Conservation (phyloP, 64 coral and sea anemone species). For the Porites lutea region DNA sequence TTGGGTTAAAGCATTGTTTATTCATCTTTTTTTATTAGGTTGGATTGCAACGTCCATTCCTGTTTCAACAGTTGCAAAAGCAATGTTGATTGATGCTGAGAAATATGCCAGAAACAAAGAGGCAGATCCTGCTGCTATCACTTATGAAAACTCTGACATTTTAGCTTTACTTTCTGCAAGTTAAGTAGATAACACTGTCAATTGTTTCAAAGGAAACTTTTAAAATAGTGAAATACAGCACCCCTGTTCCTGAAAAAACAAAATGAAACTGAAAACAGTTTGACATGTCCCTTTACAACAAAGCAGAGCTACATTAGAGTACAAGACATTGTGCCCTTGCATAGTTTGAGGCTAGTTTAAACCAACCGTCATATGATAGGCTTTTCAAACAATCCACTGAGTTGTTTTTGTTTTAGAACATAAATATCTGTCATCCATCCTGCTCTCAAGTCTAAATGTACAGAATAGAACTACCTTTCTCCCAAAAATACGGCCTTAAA, state of each 20-base stretch:
- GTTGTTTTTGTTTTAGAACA: too few species aligned
- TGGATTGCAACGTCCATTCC: conserved; percentile 62
- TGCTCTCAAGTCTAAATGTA: too few species aligned
- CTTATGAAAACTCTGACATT: conserved; percentile 53
- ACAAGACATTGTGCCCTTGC: conserved; percentile 29
- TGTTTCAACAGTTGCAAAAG: conserved; percentile 73
- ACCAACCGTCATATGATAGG: too few species aligned
- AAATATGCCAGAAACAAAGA: conserved; percentile 34
- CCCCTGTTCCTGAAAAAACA: neutral
- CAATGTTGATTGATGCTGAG: conserved; percentile 70
- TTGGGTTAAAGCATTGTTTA: neutral
- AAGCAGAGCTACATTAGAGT: conserved; percentile 24
- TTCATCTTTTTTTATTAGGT: conserved; percentile 19
- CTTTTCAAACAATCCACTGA: too few species aligned
- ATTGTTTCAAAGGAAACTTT: too few species aligned
- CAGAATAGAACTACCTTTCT: too few species aligned
- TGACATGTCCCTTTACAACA: conserved; percentile 57
- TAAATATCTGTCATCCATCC: too few species aligned
- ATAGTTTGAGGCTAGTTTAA: too few species aligned
- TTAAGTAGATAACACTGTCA: neutral
- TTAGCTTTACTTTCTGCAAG: conserved; percentile 1
- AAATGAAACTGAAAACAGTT: conserved; percentile 53
- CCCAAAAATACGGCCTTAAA: too few species aligned
- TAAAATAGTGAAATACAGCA: too few species aligned
- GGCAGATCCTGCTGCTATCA: neutral